Percentiles rank a stretch among this genome's conserved stretches.
Evolutionary conservation across 2,113 vertebrate genomes (phyloP).

Genomic region (Rhizomys pruinosus): DNA sequence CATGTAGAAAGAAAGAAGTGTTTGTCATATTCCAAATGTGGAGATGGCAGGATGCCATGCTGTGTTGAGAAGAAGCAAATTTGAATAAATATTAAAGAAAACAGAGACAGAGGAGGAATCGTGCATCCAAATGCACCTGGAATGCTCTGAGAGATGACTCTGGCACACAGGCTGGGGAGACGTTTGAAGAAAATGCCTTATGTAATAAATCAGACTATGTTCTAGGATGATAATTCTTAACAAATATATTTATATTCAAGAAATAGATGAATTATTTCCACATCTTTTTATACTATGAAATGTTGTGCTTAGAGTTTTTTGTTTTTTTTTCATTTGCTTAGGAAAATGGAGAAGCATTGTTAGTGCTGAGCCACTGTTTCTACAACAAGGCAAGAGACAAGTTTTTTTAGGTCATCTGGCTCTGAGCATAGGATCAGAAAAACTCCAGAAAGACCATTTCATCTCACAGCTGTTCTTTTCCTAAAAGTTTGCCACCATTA

Average conservation of each 20-base stretch:
- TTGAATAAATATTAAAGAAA: neutral
- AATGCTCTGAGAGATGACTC: neutral
- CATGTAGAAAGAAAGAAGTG: neutral
- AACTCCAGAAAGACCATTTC: neutral
- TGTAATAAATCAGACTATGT: neutral
- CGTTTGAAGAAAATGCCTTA: neutral
- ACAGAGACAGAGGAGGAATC: neutral
- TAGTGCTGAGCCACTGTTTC: neutral
- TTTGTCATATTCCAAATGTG: neutral
- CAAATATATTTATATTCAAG: neutral
- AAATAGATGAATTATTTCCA: neutral
- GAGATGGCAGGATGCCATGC: neutral
- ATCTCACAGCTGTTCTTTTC: neutral
- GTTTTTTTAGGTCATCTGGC: neutral
- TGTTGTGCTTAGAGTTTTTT: neutral
- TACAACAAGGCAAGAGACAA: neutral
- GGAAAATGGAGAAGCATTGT: neutral
- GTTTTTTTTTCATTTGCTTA: neutral
- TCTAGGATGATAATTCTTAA: neutral
- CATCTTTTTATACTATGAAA: neutral
- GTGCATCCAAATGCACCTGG: neutral
- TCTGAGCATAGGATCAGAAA: neutral
- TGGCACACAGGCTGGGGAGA: neutral
- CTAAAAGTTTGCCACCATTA: neutral
- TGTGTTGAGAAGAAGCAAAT: neutral